Evolutionary conservation across 2,888 invertebrate species (phyloP).

Genomic region (Torymus texanus): DNA sequence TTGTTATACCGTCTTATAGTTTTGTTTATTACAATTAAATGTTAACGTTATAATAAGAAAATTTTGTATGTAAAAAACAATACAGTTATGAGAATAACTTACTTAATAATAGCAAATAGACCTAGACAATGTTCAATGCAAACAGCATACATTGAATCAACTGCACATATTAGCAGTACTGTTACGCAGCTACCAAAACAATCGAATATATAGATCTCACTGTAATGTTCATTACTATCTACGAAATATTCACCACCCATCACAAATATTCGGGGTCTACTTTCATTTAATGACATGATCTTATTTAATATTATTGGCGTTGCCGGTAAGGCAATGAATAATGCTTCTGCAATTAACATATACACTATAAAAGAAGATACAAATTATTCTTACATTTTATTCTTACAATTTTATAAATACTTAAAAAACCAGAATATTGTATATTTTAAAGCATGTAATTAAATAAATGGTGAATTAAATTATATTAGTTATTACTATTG

Average conservation of each 20-base stretch:
- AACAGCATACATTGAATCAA: not conserved
- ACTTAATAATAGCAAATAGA: not conserved
- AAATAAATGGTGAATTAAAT: no score
- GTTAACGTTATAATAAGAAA: no score
- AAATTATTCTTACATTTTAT: not conserved
- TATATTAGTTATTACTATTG: not conserved
- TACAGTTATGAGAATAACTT: not conserved
- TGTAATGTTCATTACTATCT: not conserved
- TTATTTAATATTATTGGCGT: not conserved
- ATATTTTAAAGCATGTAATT: no score
- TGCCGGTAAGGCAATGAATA: not conserved
- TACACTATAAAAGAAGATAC: not conserved
- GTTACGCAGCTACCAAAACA: not conserved
- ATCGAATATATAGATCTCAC: not conserved
- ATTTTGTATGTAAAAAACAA: no score
- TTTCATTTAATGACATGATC: not conserved
- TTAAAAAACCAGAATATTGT: no score
- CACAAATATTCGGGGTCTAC: not conserved
- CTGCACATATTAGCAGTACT: not conserved
- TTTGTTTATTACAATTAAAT: no score
- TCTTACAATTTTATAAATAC: no score
- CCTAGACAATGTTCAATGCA: conserved; percentile 22
- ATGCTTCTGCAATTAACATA: not conserved
- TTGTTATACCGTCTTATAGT: no score
- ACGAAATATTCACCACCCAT: no score